These are phyloP conservation scores for Zele albiditarsus DNA, from an alignment of 2,888 invertebrate species.

Conservation along the genomic window DNA sequence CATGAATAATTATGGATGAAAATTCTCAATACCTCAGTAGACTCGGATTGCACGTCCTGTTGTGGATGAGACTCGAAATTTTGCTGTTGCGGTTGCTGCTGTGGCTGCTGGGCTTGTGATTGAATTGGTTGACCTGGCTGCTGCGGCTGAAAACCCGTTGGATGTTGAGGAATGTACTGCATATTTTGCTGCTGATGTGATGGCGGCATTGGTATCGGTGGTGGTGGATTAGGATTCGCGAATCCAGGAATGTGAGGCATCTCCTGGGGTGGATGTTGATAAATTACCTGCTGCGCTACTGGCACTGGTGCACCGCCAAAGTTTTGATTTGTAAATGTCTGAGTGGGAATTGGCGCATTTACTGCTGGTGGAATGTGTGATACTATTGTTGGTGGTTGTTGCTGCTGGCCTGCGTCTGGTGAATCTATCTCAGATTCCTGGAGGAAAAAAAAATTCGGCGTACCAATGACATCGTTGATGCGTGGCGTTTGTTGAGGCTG, in stretches of 20 bases:
- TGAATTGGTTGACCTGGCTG: constrained; percentile 48
- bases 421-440: constrained; percentile 94
- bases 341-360: constrained; percentile 81
- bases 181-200: constrained; percentile 68
- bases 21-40: constrained; percentile 21
- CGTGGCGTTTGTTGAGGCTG: constrained; percentile 75
- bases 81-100: constrained; percentile 47
- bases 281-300: constrained; percentile 67
- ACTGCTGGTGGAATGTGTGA: constrained; percentile 73
- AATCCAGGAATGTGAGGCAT: constrained; percentile 74
- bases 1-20: background rate
- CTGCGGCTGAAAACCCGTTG: constrained; percentile 64
- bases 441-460: constrained; percentile 85
- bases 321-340: constrained; percentile 90
- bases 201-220: constrained; percentile 77
- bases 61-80: constrained; percentile 43
- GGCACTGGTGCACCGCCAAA: constrained; percentile 75
- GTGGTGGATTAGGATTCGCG: constrained; percentile 75
- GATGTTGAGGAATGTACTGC: constrained; percentile 68
- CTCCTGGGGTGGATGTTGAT: constrained; percentile 72
- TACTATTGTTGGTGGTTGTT: constrained; percentile 63
- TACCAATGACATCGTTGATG: constrained; percentile 83
- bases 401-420: constrained; percentile 75
- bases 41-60: constrained; percentile 38
- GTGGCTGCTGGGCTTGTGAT: constrained; percentile 42